A percentile compares a stretch with the other conserved stretches of the same genome.
phyloP scores from a whole-genome alignment of 2,888 invertebrate genomes.

The Cybosia mesomella region DNA sequence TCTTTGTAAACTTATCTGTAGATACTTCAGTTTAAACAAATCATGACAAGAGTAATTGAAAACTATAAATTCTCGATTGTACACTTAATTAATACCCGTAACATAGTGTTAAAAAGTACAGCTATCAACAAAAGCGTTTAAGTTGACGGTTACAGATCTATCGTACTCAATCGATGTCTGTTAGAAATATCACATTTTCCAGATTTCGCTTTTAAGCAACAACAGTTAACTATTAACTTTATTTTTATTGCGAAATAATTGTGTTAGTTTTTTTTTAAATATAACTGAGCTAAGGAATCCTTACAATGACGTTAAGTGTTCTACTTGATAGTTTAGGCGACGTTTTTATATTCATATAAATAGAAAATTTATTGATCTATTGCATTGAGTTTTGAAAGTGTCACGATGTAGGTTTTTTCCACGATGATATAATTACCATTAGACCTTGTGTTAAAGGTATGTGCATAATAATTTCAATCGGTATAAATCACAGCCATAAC shows the following conservation, averaged over 20 bases:
- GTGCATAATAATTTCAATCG: constrained; percentile 37
- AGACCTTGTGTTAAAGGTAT: constrained; percentile 16
- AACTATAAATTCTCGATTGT: constrained; percentile 24
- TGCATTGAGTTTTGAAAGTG: constrained; percentile 14
- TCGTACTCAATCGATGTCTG: constrained; percentile 40
- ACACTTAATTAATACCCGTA: constrained; percentile 18
- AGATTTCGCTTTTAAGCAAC: constrained; percentile 29
- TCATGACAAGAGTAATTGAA: constrained; percentile 34
- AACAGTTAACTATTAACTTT: constrained; percentile 21
- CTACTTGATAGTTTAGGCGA: constrained; percentile 28
- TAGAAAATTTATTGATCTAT: constrained; percentile 12
- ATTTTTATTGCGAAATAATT: neutral
- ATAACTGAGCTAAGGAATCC: constrained; percentile 26
- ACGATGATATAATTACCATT: neutral
- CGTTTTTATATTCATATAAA: constrained; percentile 29
- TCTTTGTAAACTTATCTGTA: constrained; percentile 13
- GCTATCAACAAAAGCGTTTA: constrained; percentile 26
- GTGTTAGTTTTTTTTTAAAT: constrained; percentile 8
- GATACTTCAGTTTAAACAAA: constrained; percentile 27
- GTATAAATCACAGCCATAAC: constrained; percentile 44
- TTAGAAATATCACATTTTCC: constrained; percentile 35
- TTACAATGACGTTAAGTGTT: constrained; percentile 28
- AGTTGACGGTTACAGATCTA: constrained; percentile 35
- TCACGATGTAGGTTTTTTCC: neutral
- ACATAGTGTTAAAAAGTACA: constrained; percentile 21